Base-by-base conservation (phyloP, 2,797 vertebrate species). In the Rhinoraja longicauda region DNA sequence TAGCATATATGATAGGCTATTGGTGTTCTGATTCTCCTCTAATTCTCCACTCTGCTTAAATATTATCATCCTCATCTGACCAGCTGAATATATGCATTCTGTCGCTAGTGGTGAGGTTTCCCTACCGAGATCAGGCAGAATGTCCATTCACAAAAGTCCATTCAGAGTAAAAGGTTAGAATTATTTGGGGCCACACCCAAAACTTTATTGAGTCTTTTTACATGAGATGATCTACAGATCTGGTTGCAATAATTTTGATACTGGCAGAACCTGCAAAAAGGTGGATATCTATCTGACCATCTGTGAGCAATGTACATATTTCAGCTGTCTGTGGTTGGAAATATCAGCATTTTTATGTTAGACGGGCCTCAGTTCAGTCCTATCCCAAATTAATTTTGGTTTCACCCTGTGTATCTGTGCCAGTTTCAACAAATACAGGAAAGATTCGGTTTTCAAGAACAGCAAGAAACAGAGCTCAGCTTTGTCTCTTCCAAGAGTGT, bases 381-480 rank as follows among this genome's bases (percentile, higher is more conserved):
- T 59, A 19, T 32, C 36, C 76, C 15, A 77, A 77, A 77, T 32
- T 77, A 32, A 6, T 64, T 88, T 64, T 59, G 6, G 84, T 32
- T 1, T n/a, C 15, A 64, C 9, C 86, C 64, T 62, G 17, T n/a
- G 59, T 64, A 32, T 21, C 62, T 36, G 84, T 64, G 59, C 59
- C n/a, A 88, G 67, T 7, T 32, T n/a, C n/a, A 88, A 86, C 29
- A 88, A 17, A 2, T 64, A 19, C 84, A 88, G 62, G 32, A 88
- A 67, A 88, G 7, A 32, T 15, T 32, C 84, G 21, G 59, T 21
- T 62, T 21, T 88, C 62, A 67, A 2, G 15, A 67, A 19, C 84
- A 88, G 84, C n/a, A 88, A 82, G 53, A 82, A 57, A 88, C 84
- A 67, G 62, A 64, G 59, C 62, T 88, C 62, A 36, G 59, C 67